phyloP scores from a whole-genome alignment of 1,140 invertebrate genomes.

The Pseudomyrmex sp. region DNA sequence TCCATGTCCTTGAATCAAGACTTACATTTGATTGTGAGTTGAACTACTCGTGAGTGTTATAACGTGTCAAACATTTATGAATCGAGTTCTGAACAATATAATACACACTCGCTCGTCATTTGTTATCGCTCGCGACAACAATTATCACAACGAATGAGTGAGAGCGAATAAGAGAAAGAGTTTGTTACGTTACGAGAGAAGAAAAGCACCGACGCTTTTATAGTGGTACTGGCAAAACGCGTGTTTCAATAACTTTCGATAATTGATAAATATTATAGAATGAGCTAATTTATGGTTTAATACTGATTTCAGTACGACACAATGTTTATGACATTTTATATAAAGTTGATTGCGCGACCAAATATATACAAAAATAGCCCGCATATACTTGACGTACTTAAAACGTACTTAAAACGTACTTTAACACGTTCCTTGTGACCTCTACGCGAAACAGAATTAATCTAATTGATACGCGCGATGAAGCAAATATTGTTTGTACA shows the following conservation, averaged over 20 bases:
- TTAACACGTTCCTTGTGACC: background rate
- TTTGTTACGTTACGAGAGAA: constrained; percentile 26
- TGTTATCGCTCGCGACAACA: background rate
- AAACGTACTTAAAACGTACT: constrained; percentile 10
- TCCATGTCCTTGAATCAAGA: background rate
- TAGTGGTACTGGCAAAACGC: background rate
- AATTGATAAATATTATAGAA: constrained; percentile 24
- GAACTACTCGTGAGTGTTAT: background rate
- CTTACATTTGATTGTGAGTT: background rate
- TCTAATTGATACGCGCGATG: constrained; percentile 11
- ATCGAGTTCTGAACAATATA: constrained; percentile 5
- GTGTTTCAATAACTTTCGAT: constrained; percentile 38
- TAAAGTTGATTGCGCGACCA: constrained; percentile 29
- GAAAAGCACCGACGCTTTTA: background rate
- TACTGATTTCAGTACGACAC: background rate
- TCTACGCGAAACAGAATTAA: background rate
- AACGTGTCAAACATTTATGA: constrained; percentile 32
- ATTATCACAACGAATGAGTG: constrained; percentile 23
- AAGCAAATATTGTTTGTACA: background rate
- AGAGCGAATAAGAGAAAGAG: background rate
- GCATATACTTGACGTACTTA: background rate
- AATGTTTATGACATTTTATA: constrained; percentile 18
- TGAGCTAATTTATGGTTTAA: constrained; percentile 4
- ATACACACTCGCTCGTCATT: background rate
- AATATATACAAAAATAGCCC: background rate